These are phyloP conservation scores for Acromyrmex charruanus DNA, from an alignment of 1,140 invertebrate species.

Conservation along the genomic window DNA sequence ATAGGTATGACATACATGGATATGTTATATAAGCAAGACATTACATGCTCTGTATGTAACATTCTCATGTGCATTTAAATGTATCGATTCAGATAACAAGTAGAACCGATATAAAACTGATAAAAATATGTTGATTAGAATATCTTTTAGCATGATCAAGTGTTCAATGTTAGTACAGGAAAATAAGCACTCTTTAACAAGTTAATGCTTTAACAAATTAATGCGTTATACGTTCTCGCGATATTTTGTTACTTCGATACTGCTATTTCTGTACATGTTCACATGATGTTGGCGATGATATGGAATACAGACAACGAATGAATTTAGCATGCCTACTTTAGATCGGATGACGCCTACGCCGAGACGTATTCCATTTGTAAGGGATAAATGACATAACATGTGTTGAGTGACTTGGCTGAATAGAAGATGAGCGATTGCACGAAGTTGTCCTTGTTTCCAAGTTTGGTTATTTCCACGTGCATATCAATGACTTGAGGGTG, in stretches of 20 bases:
- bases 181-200: too few relatives aligned
- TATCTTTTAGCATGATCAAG: not conserved
- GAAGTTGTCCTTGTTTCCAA: constrained; percentile 55
- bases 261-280: not conserved
- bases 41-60: not conserved
- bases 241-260: constrained; percentile 14
- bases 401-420: constrained; percentile 55
- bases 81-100: not conserved
- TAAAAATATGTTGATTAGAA: not conserved
- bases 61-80: not conserved
- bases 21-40: not conserved
- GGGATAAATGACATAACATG: constrained; percentile 56
- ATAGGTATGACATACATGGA: not conserved
- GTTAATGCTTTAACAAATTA: not conserved
- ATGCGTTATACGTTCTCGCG: not conserved
- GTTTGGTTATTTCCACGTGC: constrained; percentile 58
- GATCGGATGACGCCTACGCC: constrained; percentile 59
- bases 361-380: constrained; percentile 41
- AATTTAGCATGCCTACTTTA: constrained; percentile 39
- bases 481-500: constrained; percentile 45
- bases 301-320: constrained; percentile 29
- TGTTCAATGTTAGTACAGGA: not conserved
- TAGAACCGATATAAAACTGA: too few relatives aligned
- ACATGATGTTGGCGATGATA: constrained; percentile 6
- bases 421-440: constrained; percentile 57